Evolutionary conservation across 2,888 invertebrate genomes (phyloP).

Genomic region (Lasioglossum zephyrum): DNA sequence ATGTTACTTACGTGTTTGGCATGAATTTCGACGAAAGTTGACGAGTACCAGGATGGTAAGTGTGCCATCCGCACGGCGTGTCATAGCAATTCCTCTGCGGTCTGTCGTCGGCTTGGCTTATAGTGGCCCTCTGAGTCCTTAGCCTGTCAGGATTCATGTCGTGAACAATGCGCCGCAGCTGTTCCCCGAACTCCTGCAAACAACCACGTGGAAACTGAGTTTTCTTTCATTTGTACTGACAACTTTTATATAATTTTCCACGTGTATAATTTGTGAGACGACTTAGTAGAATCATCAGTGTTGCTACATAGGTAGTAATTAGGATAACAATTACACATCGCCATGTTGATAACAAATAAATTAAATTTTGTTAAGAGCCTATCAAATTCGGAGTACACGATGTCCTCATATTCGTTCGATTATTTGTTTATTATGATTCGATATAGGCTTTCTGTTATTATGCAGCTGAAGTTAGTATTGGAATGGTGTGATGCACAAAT

Average conservation of each 20-base stretch:
- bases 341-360: not conserved
- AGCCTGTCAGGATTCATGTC: conserved; percentile 62
- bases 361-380: not conserved
- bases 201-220: not conserved
- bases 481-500: not conserved
- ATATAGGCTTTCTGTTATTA: not conserved
- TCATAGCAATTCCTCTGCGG: conserved; percentile 77
- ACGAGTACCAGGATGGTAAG: conserved; percentile 86
- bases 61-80: conserved; percentile 87
- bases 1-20: conserved; percentile 86
- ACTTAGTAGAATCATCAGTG: not conserved
- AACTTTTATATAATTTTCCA: not conserved
- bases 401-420: not conserved
- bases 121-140: conserved; percentile 69
- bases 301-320: not conserved
- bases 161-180: conserved; percentile 65
- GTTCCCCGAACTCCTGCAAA: conserved; percentile 71
- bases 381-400: not conserved
- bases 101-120: conserved; percentile 57
- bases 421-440: not conserved
- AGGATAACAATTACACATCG: not conserved
- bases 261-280: not conserved
- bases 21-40: conserved; percentile 85
- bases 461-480: not conserved
- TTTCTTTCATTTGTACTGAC: not conserved